Percentiles rank a stretch among this genome's conserved stretches.
Conservation (phyloP, 2,113 vertebrate genomes). For the Pedionomus torquatus region DNA sequence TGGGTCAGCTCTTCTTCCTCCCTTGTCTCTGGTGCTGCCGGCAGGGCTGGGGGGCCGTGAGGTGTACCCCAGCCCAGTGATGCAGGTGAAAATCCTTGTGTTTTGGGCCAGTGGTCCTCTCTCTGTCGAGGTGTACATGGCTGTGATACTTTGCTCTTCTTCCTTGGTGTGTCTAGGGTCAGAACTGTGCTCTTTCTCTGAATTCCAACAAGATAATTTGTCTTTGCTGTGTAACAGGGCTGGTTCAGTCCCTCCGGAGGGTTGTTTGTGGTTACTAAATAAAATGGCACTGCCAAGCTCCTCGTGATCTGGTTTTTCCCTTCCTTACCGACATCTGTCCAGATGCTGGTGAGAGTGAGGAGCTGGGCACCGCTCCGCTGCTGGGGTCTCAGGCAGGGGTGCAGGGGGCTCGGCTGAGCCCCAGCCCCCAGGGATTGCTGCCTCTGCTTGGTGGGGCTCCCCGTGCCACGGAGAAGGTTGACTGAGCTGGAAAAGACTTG, state of each 20-base stretch:
- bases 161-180: not conserved
- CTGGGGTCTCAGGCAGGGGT: fast-evolving
- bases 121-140: fast-evolving
- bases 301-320: not conserved
- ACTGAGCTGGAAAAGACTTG: not conserved
- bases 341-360: fast-evolving
- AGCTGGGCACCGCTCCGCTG: not conserved
- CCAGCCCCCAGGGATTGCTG: not conserved
- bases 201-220: fast-evolving
- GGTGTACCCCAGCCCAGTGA: not conserved
- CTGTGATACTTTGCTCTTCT: not conserved
- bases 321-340: not conserved
- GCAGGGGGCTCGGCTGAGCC: not conserved
- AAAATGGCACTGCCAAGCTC: not conserved
- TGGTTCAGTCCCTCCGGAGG: not conserved
- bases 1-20: not conserved
- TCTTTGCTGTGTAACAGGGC: not conserved
- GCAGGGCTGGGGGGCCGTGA: fast-evolving
- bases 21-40: not conserved
- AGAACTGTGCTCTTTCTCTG: fast-evolving
- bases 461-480: not conserved
- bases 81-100: fast-evolving
- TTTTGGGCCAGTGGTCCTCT: fast-evolving
- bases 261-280: not conserved
- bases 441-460: not conserved